Percentiles rank a stretch among this genome's conserved stretches.
phyloP scores from a whole-genome alignment of 1,140 invertebrate genomes.

The Lepidurus arcticus region DNA sequence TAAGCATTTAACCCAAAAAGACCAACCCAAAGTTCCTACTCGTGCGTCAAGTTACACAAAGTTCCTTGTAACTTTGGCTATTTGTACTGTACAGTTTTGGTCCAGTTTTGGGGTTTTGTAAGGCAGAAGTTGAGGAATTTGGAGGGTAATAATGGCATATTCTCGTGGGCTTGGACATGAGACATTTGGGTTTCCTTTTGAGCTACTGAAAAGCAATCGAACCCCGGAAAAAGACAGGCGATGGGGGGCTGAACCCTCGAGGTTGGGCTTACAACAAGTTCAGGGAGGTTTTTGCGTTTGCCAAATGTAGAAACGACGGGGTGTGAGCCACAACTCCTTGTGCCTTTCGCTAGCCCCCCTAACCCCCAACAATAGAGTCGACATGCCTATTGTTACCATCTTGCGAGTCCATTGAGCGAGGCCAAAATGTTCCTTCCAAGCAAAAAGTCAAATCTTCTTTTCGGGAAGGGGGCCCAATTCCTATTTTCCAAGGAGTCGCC shows the following conservation, averaged over 20 bases:
- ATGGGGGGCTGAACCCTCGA: not conserved
- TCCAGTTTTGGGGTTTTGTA: not conserved
- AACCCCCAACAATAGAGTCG: not conserved
- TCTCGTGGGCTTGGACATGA: constrained; percentile 1
- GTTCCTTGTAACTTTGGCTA: not conserved
- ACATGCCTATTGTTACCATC: not conserved
- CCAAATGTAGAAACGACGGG: constrained; percentile 16
- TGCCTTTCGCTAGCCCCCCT: not conserved
- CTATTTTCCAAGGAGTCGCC: not conserved
- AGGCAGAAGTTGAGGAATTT: not conserved
- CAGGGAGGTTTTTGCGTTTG: not conserved
- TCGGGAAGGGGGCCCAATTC: not conserved
- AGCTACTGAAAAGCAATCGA: constrained; percentile 16
- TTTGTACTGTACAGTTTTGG: not conserved
- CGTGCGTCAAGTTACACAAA: not conserved
- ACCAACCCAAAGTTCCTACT: not conserved
- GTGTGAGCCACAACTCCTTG: constrained; percentile 20
- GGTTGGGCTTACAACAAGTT: not conserved
- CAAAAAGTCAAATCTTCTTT: constrained; percentile 1
- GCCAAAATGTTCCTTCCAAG: not conserved
- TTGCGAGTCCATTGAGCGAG: not conserved
- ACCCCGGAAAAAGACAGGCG: not conserved
- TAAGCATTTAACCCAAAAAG: too few species aligned
- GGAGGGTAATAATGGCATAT: not conserved
- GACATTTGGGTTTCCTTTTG: constrained; percentile 9